Conservation (phyloP, 2,113 vertebrate genomes). For the Phylloscopus trochiloides region DNA sequence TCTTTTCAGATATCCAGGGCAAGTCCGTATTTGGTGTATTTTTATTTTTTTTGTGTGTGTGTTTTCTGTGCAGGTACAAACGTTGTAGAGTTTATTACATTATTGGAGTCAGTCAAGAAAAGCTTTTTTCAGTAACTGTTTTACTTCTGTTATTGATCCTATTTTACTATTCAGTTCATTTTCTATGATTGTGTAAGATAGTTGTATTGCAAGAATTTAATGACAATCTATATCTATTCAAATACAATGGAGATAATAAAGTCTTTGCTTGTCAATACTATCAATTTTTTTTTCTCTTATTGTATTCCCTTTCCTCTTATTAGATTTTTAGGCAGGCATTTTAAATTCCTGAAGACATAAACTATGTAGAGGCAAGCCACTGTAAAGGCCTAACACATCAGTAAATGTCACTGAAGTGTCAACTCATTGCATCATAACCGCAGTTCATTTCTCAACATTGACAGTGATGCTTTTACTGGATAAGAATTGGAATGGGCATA, state of each 20-base stretch:
- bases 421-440: conserved; percentile 73
- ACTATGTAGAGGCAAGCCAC: conserved; percentile 6
- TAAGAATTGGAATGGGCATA: conserved; percentile 77
- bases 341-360: conserved; percentile 58
- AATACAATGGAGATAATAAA: conserved; percentile 13
- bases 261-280: conserved; percentile 29
- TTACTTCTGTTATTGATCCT: conserved; percentile 15
- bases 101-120: background rate
- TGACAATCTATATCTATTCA: background rate
- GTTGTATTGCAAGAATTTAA: conserved; percentile 15
- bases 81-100: background rate
- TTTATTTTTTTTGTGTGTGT: background rate
- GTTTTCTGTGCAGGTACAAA: background rate
- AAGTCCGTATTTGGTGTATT: background rate
- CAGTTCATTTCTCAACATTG: conserved; percentile 74
- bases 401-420: conserved; percentile 76
- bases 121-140: conserved; percentile 23
- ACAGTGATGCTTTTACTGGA: conserved; percentile 74
- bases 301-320: conserved; percentile 1
- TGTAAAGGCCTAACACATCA: conserved; percentile 68
- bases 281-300: background rate
- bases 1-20: background rate
- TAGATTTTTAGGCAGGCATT: conserved; percentile 58
- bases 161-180: conserved; percentile 40
- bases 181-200: conserved; percentile 29